Conservation (phyloP, 2,113 vertebrate species). For the Chaetops frenatus region DNA sequence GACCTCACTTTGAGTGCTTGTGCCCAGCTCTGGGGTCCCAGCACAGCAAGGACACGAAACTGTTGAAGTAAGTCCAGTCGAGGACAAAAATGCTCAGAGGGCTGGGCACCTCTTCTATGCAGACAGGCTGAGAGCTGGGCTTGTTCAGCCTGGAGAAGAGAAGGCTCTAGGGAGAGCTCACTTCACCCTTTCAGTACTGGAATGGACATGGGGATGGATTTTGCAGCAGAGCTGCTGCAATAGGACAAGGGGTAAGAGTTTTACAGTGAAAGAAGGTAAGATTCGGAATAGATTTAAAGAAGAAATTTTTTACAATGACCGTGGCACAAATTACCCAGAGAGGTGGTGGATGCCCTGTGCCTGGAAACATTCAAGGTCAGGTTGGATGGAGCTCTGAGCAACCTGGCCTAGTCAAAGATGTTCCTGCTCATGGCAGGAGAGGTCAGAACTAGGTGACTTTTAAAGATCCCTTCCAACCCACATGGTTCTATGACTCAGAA, state of each 20-base stretch:
- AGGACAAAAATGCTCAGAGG: neutral
- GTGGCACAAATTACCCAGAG: neutral
- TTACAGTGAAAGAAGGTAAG: neutral
- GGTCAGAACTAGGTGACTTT: neutral
- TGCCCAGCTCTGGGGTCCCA: neutral
- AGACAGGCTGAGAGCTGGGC: neutral
- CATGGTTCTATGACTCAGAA: neutral
- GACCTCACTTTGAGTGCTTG: neutral
- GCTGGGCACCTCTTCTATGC: neutral
- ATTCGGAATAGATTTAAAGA: neutral
- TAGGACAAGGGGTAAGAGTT: neutral
- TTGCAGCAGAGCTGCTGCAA: neutral
- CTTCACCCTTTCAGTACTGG: neutral
- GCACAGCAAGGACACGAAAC: neutral
- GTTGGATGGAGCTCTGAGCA: neutral
- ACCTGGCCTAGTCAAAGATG: neutral
- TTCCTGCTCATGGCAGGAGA: neutral
- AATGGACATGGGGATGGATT: neutral
- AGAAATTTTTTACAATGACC: neutral
- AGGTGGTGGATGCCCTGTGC: neutral
- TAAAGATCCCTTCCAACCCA: neutral
- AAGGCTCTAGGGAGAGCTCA: neutral
- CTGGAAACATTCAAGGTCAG: neutral
- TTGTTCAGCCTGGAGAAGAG: neutral
- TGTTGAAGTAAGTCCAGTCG: neutral